Base-by-base conservation (phyloP, 2,797 vertebrate genomes). In the Lepus townsendii region DNA sequence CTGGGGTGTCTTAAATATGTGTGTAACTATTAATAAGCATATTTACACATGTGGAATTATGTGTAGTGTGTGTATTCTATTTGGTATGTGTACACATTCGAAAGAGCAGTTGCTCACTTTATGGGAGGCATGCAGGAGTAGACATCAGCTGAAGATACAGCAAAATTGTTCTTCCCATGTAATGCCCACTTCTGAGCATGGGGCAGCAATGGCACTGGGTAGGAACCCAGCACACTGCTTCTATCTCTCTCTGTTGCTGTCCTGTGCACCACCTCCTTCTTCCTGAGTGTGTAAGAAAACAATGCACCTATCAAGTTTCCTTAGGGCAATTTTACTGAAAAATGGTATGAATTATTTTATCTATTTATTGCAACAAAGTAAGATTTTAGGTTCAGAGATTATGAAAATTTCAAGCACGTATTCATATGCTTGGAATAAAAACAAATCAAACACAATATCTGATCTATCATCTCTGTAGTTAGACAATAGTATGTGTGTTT, bases 361-460 rank as follows among this genome's bases (percentile, higher is more conserved):
- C 13, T 8, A 57, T 76, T 76, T 32, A 50, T 65, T 65, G 17
- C 75, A 75, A 80, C 42, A 90, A 6, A 83, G 50, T 9, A n/a
- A 90, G 32, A 35, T 78, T 88, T 91, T 84, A 65, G 47, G 30
- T 84, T 79, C 90, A 66, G 14, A 68, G 32, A 66, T 62, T 42
- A 42, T 54, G 76, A 60, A n/a, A 16, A 65, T 91, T 93, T 84
- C 32, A 96, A 92, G 42, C 7, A 73, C 22, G 50, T 7, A 1
- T 52, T 91, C 26, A 35, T 80, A 84, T 80, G 11, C 3, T 63
- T 85, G 69, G 10, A 88, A 24, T 63, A 63, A 87, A 75, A 91
- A 83, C 84, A 87, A 79, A 12, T 60, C 9, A 83, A 54, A 66
- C 4, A 65, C 26, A 47, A 32, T 63, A 8, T 65, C 69, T 32